Percentiles rank a stretch among this genome's conserved stretches.
Conservation (phyloP, 2,888 invertebrate species). For the Prosopocoilus inquinatus region DNA sequence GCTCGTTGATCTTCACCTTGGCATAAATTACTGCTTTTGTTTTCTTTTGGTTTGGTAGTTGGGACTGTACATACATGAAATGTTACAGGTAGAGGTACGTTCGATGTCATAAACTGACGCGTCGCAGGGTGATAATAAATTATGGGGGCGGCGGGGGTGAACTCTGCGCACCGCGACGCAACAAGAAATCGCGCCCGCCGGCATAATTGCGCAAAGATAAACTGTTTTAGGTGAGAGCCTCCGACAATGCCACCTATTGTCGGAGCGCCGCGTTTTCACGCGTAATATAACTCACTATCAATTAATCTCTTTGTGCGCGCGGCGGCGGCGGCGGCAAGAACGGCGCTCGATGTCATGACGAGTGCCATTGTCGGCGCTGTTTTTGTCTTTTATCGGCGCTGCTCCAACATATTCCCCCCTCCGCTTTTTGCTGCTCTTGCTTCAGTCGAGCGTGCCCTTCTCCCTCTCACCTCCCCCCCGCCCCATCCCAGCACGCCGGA, state of each 20-base stretch:
- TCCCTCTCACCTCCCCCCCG: too few relatives aligned
- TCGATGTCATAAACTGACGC: too few relatives aligned
- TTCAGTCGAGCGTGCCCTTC: too few relatives aligned
- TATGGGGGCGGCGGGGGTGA: too few relatives aligned
- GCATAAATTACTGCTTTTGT: too few relatives aligned
- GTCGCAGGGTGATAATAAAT: too few relatives aligned
- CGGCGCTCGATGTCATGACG: slow-evolving; percentile 22
- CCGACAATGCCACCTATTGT: slow-evolving; percentile 10
- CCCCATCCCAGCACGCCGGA: too few relatives aligned
- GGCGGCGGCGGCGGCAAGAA: slow-evolving; percentile 10
- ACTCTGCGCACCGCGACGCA: too few relatives aligned
- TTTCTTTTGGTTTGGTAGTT: too few relatives aligned
- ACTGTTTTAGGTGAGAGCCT: neutral
- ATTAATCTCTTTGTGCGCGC: slow-evolving; percentile 27
- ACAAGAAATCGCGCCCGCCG: neutral
- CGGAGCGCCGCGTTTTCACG: slow-evolving; percentile 22
- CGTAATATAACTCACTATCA: slow-evolving; percentile 27
- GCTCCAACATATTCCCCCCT: neutral
- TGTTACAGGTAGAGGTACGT: too few relatives aligned
- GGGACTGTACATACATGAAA: too few relatives aligned
- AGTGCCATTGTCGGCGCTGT: slow-evolving; percentile 12
- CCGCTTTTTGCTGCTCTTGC: neutral
- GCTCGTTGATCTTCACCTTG: too few relatives aligned
- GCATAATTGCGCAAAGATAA: slow-evolving; percentile 4
- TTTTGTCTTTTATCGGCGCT: neutral